phyloP scores from a whole-genome alignment of 2,888 invertebrate genomes.

The Chromoteleia sp. region DNA sequence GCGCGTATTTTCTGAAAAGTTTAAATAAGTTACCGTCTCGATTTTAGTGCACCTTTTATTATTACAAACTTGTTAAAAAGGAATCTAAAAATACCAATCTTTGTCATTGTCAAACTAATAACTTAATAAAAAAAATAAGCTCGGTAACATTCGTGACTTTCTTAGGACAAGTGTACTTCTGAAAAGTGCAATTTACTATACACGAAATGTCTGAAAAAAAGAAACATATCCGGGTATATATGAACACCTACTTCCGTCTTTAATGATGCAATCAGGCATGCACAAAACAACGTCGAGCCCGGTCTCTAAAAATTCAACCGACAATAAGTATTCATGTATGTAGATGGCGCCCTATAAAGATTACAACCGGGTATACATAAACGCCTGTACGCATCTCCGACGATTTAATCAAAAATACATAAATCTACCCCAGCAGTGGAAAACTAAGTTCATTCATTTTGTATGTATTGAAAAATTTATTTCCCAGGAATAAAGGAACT shows the following conservation, averaged over 20 bases:
- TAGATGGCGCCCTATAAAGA: slow-evolving; percentile 26
- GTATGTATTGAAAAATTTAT: neutral
- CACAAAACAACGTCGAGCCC: neutral
- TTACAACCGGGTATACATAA: slow-evolving; percentile 5
- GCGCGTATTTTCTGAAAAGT: too few relatives aligned
- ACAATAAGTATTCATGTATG: slow-evolving; percentile 32
- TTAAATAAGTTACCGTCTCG: too few relatives aligned
- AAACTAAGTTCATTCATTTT: slow-evolving; percentile 8
- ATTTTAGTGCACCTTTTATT: too few relatives aligned
- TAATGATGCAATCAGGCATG: slow-evolving; percentile 24
- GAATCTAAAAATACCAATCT: neutral
- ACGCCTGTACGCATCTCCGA: slow-evolving; percentile 7
- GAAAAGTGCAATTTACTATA: slow-evolving; percentile 10
- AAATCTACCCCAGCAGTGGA: slow-evolving; percentile 8
- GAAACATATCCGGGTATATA: slow-evolving; percentile 10
- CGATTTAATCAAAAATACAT: slow-evolving; percentile 28
- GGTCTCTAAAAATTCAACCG: slow-evolving; percentile 12
- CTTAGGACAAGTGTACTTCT: neutral
- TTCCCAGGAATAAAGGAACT: neutral
- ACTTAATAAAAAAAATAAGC: neutral
- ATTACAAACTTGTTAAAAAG: too few relatives aligned
- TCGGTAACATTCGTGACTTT: neutral
- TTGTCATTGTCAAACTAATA: neutral
- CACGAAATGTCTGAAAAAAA: slow-evolving; percentile 10
- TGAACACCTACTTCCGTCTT: slow-evolving; percentile 21